phyloP scores from a whole-genome alignment of 1,140 invertebrate genomes.

The Globodera rostochiensis region DNA sequence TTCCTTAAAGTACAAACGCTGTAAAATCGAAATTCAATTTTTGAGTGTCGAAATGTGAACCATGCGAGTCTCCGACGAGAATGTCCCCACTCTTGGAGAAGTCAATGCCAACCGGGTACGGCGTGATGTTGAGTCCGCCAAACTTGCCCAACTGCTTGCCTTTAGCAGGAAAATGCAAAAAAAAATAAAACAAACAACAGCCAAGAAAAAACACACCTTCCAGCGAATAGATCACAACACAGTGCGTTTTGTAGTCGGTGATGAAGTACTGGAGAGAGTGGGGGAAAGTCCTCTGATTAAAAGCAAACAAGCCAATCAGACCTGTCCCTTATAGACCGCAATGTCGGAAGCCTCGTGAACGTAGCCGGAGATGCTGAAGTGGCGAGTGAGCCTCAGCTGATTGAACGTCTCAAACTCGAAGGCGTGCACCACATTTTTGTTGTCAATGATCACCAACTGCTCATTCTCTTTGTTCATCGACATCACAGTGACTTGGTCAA shows the following conservation, averaged over 20 bases:
- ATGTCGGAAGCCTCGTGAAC: conserved; percentile 41
- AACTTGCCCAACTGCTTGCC: conserved; percentile 40
- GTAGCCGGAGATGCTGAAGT: conserved; percentile 40
- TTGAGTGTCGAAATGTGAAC: background rate
- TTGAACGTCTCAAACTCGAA: conserved; percentile 35
- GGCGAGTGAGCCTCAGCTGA: conserved; percentile 28
- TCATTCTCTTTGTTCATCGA: conserved; percentile 39
- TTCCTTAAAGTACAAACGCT: conserved; percentile 10
- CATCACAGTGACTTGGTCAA: conserved; percentile 43
- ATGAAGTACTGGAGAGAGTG: conserved; percentile 32
- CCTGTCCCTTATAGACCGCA: conserved; percentile 38
- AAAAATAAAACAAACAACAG: background rate
- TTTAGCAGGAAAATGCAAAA: conserved; percentile 17
- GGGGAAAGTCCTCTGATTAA: background rate
- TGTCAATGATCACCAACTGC: conserved; percentile 41
- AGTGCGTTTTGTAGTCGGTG: conserved; percentile 44
- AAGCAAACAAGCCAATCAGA: background rate
- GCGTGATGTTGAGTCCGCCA: conserved; percentile 31
- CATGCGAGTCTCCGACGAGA: conserved; percentile 42
- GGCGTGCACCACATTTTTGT: conserved; percentile 42
- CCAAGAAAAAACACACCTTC: conserved; percentile 13
- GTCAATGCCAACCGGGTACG: conserved; percentile 45
- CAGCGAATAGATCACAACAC: conserved; percentile 38
- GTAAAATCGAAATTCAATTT: too few species aligned
- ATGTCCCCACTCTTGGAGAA: conserved; percentile 42